These are phyloP conservation scores for Pedionomus torquatus DNA, from an alignment of 2,113 vertebrate species.

Conservation along the genomic window DNA sequence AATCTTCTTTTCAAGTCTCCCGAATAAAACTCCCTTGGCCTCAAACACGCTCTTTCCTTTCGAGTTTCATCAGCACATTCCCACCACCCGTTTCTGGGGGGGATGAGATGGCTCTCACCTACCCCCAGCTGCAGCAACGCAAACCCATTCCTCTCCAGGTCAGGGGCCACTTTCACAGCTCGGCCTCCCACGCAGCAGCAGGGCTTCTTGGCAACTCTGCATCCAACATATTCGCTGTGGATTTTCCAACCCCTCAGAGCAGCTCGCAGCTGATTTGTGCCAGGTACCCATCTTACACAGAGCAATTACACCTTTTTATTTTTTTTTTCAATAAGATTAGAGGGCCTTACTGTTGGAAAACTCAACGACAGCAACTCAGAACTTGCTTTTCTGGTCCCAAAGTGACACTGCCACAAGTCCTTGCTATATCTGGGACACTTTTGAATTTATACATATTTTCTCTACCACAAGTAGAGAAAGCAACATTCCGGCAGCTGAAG, in stretches of 20 bases:
- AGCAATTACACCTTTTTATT: not conserved
- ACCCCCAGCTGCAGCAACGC: not conserved
- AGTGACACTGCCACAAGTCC: not conserved
- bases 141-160: accelerated
- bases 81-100: accelerated
- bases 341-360: not conserved
- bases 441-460: accelerated
- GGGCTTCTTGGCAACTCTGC: not conserved
- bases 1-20: not conserved
- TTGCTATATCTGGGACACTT: accelerated
- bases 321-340: not conserved
- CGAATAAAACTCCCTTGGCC: not conserved
- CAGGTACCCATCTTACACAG: not conserved
- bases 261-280: not conserved
- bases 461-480: accelerated
- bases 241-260: not conserved
- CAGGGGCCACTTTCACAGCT: not conserved
- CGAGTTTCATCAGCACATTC: accelerated
- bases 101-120: not conserved
- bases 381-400: not conserved
- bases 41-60: not conserved
- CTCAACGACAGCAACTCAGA: not conserved
- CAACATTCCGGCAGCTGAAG: not conserved
- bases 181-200: not conserved
- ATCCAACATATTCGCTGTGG: accelerated